Evolutionary conservation across 2,113 vertebrate genomes (phyloP), one percentile per base, ranked within the genome.

Genomic region (Hydrochoerus hydrochaeris): DNA sequence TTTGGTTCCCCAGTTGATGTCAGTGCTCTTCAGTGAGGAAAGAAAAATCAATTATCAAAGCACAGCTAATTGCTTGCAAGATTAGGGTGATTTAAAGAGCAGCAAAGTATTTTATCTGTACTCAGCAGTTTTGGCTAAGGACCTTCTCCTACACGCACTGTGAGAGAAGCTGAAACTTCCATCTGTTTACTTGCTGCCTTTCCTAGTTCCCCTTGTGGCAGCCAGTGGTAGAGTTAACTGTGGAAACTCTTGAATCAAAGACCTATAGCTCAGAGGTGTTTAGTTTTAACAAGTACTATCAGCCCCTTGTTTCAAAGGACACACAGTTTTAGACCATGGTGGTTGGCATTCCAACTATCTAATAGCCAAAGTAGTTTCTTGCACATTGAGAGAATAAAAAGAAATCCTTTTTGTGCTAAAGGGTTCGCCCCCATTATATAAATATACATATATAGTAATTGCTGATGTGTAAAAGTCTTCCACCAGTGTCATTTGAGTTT

Each of bases 21-120:
- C 92, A 60, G 75, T n/a, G 44, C 81, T 97, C 87, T 90, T 98
- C 97, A 95, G 89, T 92, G 88, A 97, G 96, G 85, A 97, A 97
- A 92, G 88, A 97, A 97, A 98, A 97, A 97, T 97, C 98, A 98
- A 97, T 98, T 97, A 97, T 97, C 96, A 96, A 97, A 97, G 90
- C 90, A 41, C 22, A 0, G 96, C 96, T 98, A 98, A 98, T 98
- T 98, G 97, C 98, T 98, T 98, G 97, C 96, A 95, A 88, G 96
- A 96, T 97, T 94, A 97, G 96, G 96, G 88, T 89, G 95, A 96
- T 95, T 96, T 87, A 97, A 97, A 97, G 88, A 97, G 96, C 96
- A 96, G 88, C 82, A 78, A 90, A 85, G 87, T 93, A 85, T 95
- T 96, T 97, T 97, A 78, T 90, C 97, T 85, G 54, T 88, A 77